phyloP scores from a whole-genome alignment of 2,888 invertebrate species.

The Caenorhabditis doughertyi region DNA sequence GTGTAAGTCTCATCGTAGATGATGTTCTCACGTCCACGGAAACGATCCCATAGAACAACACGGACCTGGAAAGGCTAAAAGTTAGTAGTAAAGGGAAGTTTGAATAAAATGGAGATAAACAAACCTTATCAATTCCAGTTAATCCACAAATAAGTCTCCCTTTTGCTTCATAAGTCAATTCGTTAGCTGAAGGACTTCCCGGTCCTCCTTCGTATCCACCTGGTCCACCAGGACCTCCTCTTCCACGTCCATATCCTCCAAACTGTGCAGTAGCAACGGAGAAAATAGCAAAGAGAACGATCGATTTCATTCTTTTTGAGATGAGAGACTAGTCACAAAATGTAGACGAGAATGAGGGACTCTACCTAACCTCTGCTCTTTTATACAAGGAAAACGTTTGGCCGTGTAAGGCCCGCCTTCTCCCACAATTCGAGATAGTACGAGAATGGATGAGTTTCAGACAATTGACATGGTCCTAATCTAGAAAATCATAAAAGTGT shows the following conservation, averaged over 20 bases:
- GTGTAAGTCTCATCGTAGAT: conserved; percentile 55
- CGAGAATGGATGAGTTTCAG: not conserved
- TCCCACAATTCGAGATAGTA: not conserved
- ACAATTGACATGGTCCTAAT: not conserved
- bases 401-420: conserved; percentile 17
- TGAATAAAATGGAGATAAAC: not conserved
- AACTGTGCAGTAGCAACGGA: conserved; percentile 54
- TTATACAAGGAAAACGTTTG: conserved; percentile 10
- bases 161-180: conserved; percentile 59
- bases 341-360: conserved; percentile 12
- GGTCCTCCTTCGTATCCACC: not conserved
- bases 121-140: conserved; percentile 51
- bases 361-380: not conserved
- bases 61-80: conserved; percentile 42
- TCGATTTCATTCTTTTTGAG: conserved; percentile 21
- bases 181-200: not conserved
- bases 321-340: not conserved
- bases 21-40: conserved; percentile 59
- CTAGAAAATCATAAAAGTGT: not conserved
- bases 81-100: not conserved
- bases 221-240: conserved; percentile 36
- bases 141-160: conserved; percentile 60
- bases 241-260: conserved; percentile 38
- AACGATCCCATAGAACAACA: conserved; percentile 60
- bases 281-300: conserved; percentile 26